Evolutionary conservation across 2,888 invertebrate genomes (phyloP).

Genomic region (Ectemnius lituratus): DNA sequence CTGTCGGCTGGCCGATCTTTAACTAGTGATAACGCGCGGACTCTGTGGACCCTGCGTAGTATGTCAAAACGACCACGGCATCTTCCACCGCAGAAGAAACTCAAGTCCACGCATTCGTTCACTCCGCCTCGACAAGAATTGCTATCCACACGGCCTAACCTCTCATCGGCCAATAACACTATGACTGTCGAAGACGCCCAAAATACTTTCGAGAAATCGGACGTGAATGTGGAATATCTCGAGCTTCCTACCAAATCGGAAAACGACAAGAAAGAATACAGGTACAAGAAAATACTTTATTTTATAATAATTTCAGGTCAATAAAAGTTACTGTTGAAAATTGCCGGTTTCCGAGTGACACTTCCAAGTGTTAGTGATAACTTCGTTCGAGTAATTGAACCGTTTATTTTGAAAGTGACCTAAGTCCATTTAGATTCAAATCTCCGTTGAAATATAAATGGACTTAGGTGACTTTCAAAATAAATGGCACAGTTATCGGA

Average conservation of each 20-base stretch:
- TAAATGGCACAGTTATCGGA: too few species aligned
- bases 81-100: slow-evolving; percentile 53
- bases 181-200: not conserved
- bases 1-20: too few species aligned
- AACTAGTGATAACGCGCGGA: too few species aligned
- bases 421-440: too few species aligned
- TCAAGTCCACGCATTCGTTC: slow-evolving; percentile 26
- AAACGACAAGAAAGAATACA: slow-evolving; percentile 88
- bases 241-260: slow-evolving; percentile 84
- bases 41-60: not conserved
- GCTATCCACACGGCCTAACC: not conserved
- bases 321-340: too few species aligned
- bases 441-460: too few species aligned
- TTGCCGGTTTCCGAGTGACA: too few species aligned
- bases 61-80: slow-evolving; percentile 61
- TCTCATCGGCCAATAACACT: not conserved
- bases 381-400: too few species aligned
- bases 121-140: not conserved
- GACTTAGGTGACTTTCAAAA: too few species aligned
- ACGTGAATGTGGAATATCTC: slow-evolving; percentile 65
- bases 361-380: too few species aligned
- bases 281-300: slow-evolving; percentile 76
- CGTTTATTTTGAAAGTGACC: too few species aligned
- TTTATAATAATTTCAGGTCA: too few species aligned
- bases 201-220: slow-evolving; percentile 6